Evolutionary conservation across 2,888 invertebrate genomes (phyloP), one percentile per base, ranked within the genome.

Genomic region (Trachelus tabidus): DNA sequence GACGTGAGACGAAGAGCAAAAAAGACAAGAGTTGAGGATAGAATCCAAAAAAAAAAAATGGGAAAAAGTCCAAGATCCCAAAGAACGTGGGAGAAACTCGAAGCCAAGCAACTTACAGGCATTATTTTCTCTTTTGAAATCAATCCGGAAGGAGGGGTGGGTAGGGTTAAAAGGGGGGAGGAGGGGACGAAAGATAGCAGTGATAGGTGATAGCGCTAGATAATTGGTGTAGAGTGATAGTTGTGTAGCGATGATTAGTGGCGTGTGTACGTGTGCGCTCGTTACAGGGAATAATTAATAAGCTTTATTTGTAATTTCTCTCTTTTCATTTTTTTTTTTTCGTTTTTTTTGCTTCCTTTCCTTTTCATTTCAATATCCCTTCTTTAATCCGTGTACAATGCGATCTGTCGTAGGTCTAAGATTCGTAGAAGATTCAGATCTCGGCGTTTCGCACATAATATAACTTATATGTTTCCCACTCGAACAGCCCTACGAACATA

Each of bases 401-500:
- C 83, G 83, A 84, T 85, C 81, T 84, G 85, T 85, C 85, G 83
- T 85, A 85, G 85, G 85, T 76, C 68, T 30, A 75, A 69, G 82
- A 83, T 82, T 82, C 81, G 79, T 80, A 78, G 80, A 81, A 80
- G 79, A 73, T 79, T 84, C 84, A 83, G 84, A 83, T 84, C 83
- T 83, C 83, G 81, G 76, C 79, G 83, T 80, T 82, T 83, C 79
- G 74, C 74, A 12, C 74, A 37, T 33, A 80, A 80, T 81, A 80
- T 81, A 82, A 83, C 79, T 81, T 81, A 79, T 81, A 79, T 79
- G 75, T 79, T 76, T 79, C 83, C 84, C 83, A 82, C 82, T 83
- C 84, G 83, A 87, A 85, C 84, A 84, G 85, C 82, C 86, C 84
- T 86, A 85, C 86, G 84, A 87, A 87, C 85, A 85, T 86, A 85